Percentiles rank a stretch among this genome's conserved stretches.
Evolutionary conservation across 2,888 invertebrate species (phyloP).

Genomic region (Eutolmus rufibarbis): DNA sequence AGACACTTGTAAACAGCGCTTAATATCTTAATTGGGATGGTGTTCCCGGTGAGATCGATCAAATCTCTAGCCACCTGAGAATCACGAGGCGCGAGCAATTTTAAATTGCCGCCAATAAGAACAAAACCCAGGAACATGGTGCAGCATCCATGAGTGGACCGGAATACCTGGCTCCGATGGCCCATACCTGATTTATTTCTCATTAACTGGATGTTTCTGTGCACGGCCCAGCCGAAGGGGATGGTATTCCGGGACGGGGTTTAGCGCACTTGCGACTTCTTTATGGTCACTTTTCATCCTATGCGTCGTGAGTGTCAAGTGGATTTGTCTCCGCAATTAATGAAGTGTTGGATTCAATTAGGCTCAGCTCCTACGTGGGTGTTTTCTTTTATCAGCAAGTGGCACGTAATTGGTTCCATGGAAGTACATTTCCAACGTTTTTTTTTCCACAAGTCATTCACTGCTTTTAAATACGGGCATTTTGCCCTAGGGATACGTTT

Average conservation of each 20-base stretch:
- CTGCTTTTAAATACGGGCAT: neutral
- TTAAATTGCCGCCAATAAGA: neutral
- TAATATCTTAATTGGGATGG: neutral
- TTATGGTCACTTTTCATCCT: neutral
- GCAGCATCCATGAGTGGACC: neutral
- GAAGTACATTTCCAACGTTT: neutral
- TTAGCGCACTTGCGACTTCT: neutral
- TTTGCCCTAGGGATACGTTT: neutral
- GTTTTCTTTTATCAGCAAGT: conserved; percentile 14
- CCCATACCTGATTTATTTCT: conserved; percentile 18
- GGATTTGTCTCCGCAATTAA: conserved; percentile 23
- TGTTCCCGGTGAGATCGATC: conserved; percentile 1
- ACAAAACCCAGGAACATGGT: neutral
- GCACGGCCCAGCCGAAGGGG: neutral
- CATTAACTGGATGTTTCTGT: neutral
- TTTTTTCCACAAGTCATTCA: neutral
- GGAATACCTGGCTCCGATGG: neutral
- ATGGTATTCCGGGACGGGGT: neutral
- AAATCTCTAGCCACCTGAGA: neutral
- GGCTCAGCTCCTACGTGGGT: conserved; percentile 8
- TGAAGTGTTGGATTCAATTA: conserved; percentile 31
- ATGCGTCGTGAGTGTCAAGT: conserved; percentile 13
- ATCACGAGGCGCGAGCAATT: neutral
- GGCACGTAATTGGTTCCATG: neutral
- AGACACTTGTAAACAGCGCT: neutral